Evolutionary conservation across 1,140 invertebrate genomes (phyloP).

Genomic region (Neelides sp.): DNA sequence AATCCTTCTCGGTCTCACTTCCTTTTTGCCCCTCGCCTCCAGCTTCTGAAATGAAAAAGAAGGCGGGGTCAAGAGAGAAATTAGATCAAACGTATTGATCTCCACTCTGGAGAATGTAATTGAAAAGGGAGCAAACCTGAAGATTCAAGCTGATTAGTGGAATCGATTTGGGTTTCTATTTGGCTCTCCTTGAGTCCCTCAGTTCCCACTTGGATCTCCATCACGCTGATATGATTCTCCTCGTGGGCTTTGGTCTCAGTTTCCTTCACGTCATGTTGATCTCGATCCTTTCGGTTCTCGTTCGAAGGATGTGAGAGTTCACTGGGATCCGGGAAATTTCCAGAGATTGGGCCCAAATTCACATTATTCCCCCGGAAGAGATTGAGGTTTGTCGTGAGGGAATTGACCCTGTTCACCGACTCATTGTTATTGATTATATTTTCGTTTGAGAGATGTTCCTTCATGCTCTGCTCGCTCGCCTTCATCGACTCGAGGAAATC

Average conservation of each 20-base stretch:
- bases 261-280: slow-evolving; percentile 5
- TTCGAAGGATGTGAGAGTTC: background rate
- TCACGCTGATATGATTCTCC: slow-evolving; percentile 16
- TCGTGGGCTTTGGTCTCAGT: too few species aligned
- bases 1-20: too few species aligned
- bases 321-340: background rate
- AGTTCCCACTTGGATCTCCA: slow-evolving; percentile 15
- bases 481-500: background rate
- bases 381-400: background rate
- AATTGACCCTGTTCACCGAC: background rate
- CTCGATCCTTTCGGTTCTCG: background rate
- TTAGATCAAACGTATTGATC: background rate
- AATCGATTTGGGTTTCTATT: slow-evolving; percentile 4
- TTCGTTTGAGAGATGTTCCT: too few species aligned
- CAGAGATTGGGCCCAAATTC: background rate
- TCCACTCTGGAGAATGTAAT: background rate
- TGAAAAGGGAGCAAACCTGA: slow-evolving; percentile 4
- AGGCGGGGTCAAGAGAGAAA: background rate
- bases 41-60: slow-evolving; percentile 8
- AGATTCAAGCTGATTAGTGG: slow-evolving; percentile 16
- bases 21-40: background rate
- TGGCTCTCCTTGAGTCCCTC: background rate
- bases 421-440: background rate
- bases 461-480: too few species aligned
- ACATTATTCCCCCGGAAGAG: background rate